Evolutionary conservation across 2,888 invertebrate genomes (phyloP).

Genomic region (Drosophila nr. fundita): DNA sequence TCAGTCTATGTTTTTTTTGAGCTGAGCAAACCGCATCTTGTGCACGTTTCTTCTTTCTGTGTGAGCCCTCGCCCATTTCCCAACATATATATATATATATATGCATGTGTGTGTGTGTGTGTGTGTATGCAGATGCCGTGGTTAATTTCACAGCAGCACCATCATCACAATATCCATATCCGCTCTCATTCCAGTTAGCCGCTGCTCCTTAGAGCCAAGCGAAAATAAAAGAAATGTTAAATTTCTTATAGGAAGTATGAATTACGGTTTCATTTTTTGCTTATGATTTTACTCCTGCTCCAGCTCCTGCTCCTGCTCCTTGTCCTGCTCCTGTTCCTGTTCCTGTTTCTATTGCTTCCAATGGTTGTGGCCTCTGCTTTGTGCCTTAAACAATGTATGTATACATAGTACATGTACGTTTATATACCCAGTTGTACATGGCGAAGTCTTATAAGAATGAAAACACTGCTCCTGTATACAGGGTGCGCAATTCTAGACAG

Average conservation of each 20-base stretch:
- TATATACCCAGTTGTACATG: constrained; percentile 42
- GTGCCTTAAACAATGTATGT: constrained; percentile 58
- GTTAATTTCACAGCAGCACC: constrained; percentile 25
- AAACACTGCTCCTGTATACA: constrained; percentile 33
- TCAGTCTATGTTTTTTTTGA: constrained; percentile 24
- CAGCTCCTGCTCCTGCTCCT: constrained; percentile 6
- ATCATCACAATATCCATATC: constrained; percentile 57
- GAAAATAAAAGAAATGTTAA: constrained; percentile 72
- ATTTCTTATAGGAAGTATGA: constrained; percentile 71
- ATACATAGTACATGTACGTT: background rate
- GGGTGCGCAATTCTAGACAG: constrained; percentile 39
- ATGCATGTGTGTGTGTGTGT: background rate
- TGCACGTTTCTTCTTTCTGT: constrained; percentile 71
- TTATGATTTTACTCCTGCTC: constrained; percentile 20
- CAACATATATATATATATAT: constrained; percentile 4
- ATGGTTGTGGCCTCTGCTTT: constrained; percentile 40
- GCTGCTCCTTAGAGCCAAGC: constrained; percentile 17
- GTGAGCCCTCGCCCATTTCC: constrained; percentile 10
- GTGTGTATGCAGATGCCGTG: constrained; percentile 17
- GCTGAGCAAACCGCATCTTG: constrained; percentile 77
- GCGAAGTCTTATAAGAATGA: constrained; percentile 52
- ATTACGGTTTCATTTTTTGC: constrained; percentile 63
- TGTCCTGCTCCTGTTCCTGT: background rate
- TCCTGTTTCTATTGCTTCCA: constrained; percentile 23
- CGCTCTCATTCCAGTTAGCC: constrained; percentile 62